A percentile compares a stretch with the other conserved stretches of the same genome.
phyloP scores from a whole-genome alignment of 1,140 invertebrate genomes.

The Vanessa atalanta region DNA sequence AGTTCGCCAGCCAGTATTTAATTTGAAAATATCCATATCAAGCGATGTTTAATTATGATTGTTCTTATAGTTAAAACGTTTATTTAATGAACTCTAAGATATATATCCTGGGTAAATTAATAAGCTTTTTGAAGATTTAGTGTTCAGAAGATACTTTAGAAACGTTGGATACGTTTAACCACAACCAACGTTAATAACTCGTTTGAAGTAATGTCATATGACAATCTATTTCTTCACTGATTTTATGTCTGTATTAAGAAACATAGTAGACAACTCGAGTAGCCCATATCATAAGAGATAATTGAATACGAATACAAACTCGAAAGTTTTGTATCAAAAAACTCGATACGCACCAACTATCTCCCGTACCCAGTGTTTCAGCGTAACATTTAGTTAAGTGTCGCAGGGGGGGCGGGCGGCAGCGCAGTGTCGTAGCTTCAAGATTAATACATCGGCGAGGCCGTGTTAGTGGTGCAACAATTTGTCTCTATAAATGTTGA shows the following conservation, averaged over 20 bases:
- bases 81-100: too few relatives aligned
- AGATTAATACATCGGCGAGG: constrained; percentile 76
- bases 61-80: too few relatives aligned
- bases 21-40: neutral
- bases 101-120: neutral
- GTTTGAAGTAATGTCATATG: too few relatives aligned
- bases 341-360: constrained; percentile 23
- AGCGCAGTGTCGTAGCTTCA: constrained; percentile 53
- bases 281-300: neutral
- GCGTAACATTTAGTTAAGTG: constrained; percentile 55
- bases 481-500: constrained; percentile 81
- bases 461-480: constrained; percentile 74
- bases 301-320: neutral
- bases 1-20: neutral
- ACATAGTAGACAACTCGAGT: neutral
- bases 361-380: constrained; percentile 22
- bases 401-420: constrained; percentile 44
- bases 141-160: neutral
- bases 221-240: too few relatives aligned
- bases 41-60: too few relatives aligned
- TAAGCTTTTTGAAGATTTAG: neutral
- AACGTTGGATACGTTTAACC: too few relatives aligned
- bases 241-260: too few relatives aligned
- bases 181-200: too few relatives aligned
- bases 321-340: constrained; percentile 8